Base-by-base conservation (phyloP, 2,113 vertebrate species). In the Dipodomys stephensi region DNA sequence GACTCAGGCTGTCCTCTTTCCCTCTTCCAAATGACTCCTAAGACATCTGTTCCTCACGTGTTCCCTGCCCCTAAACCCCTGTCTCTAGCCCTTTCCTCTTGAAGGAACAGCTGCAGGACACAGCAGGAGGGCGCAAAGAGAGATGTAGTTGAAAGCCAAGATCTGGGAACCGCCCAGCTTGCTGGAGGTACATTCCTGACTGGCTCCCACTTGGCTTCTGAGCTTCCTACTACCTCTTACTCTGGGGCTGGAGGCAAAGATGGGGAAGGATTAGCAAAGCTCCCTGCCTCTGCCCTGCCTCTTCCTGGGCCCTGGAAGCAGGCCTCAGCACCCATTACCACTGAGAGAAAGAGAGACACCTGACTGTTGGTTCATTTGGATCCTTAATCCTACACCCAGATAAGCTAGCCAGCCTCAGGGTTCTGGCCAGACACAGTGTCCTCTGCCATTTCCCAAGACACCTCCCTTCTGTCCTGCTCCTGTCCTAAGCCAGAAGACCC, bases 31-130 rank as follows among this genome's bases (percentile, higher is more conserved):
- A 86, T 71, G 68, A 92, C 64, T 92, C 84, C 88, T 28, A n/a
- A 77, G 57, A 65, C 77, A 74, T 84, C 83, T 92, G 93, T 64
- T 83, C 78, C 81, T 92, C 46, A 32, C 67, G 39, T 28, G 64
- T 62, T 65, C 74, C 30, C 67, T 71, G 10, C 6, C 19, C 20
- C 77, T 82, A 32, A 78, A 89, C 7, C 71, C 46, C 49, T 53
- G 30, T 65, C n/a, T 35, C 81, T 44, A 16, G 72, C 39, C n/a
- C 57, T 81, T 46, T 15, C 73, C 80, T 68, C 81, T 35, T 71
- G 73, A 76, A 93, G 53, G 62, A 84, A 94, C 49, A 94, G 96
- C 68, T 93, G 81, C 7, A 49, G 79, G 60, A 89, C 18, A 23
- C 30, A 23, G 72, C 28, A 3, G 11, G 25, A 8, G 0, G 39